phyloP scores from a whole-genome alignment of 2,113 vertebrate genomes.

The Sceloporus tristichus region DNA sequence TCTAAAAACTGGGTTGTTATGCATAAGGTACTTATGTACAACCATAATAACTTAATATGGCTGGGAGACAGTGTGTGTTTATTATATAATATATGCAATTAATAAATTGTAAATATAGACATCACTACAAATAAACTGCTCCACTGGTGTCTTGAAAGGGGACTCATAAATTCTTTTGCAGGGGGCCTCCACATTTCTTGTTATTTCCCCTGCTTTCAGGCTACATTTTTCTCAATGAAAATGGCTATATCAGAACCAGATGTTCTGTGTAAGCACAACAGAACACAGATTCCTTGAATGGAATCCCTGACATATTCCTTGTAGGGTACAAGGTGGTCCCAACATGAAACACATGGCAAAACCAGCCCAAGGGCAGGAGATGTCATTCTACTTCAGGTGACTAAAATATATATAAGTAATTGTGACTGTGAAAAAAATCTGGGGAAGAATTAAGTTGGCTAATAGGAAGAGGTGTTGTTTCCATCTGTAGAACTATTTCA shows the following conservation, averaged over 20 bases:
- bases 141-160: slow-evolving; percentile 16
- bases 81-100: slow-evolving; percentile 1
- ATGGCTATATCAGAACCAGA: slow-evolving; percentile 62
- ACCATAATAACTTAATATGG: neutral
- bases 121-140: slow-evolving; percentile 14
- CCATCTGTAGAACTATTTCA: neutral
- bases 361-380: neutral
- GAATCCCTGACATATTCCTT: slow-evolving; percentile 36
- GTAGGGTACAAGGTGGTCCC: slow-evolving; percentile 1
- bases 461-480: neutral
- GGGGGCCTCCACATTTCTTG: slow-evolving; percentile 23
- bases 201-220: slow-evolving; percentile 31
- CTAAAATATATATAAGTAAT: neutral
- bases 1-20: neutral
- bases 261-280: slow-evolving; percentile 43
- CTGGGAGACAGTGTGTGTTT: neutral
- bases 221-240: slow-evolving; percentile 52
- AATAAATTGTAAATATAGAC: slow-evolving; percentile 15
- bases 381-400: neutral
- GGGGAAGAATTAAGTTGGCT: neutral
- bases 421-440: neutral
- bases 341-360: slow-evolving; percentile 10
- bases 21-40: neutral
- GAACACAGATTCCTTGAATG: slow-evolving; percentile 36
- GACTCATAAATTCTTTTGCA: slow-evolving; percentile 16